Conservation (phyloP, 1,140 invertebrate genomes). For the Zaprionus taronus region DNA sequence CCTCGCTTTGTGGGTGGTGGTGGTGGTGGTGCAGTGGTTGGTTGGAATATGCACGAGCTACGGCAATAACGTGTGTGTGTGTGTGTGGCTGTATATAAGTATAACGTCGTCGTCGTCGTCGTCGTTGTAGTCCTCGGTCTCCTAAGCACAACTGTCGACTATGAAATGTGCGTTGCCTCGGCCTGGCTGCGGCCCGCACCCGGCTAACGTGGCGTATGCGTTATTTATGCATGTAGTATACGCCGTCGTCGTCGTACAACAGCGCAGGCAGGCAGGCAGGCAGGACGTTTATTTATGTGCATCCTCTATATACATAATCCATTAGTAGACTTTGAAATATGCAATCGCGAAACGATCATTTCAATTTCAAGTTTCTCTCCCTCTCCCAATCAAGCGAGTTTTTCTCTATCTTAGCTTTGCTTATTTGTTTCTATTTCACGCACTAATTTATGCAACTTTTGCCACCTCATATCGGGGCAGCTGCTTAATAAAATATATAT, state of each 20-base stretch:
- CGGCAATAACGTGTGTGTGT: constrained; percentile 6
- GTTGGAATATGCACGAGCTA: constrained; percentile 42
- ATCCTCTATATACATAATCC: constrained; percentile 47
- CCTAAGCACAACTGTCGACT: constrained; percentile 53
- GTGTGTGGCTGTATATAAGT: constrained; percentile 27
- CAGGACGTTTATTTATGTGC: constrained; percentile 44
- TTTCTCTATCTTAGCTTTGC: not conserved
- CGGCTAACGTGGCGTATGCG: constrained; percentile 67
- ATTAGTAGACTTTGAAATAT: constrained; percentile 33
- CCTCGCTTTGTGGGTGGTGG: not conserved
- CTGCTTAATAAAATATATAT: constrained; percentile 36
- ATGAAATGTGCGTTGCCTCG: constrained; percentile 41
- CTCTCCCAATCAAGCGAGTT: not conserved
- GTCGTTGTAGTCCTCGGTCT: constrained; percentile 13
- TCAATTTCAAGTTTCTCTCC: not conserved
- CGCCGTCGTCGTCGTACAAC: constrained; percentile 34
- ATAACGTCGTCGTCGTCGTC: constrained; percentile 27
- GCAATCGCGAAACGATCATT: constrained; percentile 7
- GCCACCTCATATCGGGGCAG: constrained; percentile 14
- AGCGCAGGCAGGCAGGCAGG: constrained; percentile 3
- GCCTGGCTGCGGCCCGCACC: not conserved
- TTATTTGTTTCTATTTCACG: too few species aligned
- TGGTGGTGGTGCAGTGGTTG: constrained; percentile 25
- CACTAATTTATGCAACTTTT: constrained; percentile 23
- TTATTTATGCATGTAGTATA: constrained; percentile 59